A percentile compares a stretch with the other conserved stretches of the same genome.
Evolutionary conservation across 2,888 invertebrate genomes (phyloP).

Genomic region (Orthosia gracilis): DNA sequence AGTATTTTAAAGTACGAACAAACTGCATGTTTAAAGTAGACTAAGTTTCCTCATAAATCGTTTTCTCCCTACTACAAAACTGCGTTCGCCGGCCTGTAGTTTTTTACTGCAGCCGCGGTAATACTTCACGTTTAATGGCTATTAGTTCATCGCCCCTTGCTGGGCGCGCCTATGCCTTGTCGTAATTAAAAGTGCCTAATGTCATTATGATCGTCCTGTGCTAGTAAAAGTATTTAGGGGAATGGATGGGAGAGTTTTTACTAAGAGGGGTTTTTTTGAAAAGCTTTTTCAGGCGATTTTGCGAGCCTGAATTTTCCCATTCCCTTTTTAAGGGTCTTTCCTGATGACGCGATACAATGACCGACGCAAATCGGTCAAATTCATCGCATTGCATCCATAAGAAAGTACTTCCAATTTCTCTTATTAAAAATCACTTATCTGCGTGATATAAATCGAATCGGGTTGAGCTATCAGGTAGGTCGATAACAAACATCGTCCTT

Average conservation of each 20-base stretch:
- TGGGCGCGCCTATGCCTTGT: constrained; percentile 58
- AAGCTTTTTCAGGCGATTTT: neutral
- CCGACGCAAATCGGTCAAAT: no score
- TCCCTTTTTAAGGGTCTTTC: no score
- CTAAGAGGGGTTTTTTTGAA: neutral
- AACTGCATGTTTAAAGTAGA: constrained; percentile 2
- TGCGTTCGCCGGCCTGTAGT: constrained; percentile 51
- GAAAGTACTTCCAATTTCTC: no score
- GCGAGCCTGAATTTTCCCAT: no score
- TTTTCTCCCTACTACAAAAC: constrained; percentile 45
- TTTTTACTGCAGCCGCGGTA: constrained; percentile 63
- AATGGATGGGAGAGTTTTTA: neutral
- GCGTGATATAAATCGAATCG: no score
- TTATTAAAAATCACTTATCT: no score
- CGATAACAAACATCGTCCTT: no score
- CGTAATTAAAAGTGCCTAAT: constrained; percentile 64
- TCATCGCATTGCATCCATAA: no score
- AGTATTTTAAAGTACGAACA: constrained; percentile 3
- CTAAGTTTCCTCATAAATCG: constrained; percentile 47
- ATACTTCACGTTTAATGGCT: constrained; percentile 65
- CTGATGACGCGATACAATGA: no score
- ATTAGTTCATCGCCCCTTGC: constrained; percentile 70
- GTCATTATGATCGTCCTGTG: constrained; percentile 48
- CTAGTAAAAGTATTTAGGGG: constrained; percentile 25
- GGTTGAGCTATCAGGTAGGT: no score